A percentile compares a stretch with the other conserved stretches of the same genome.
These are phyloP conservation scores for Hestina assimilis DNA, from an alignment of 1,140 invertebrate genomes.

Conservation along the genomic window DNA sequence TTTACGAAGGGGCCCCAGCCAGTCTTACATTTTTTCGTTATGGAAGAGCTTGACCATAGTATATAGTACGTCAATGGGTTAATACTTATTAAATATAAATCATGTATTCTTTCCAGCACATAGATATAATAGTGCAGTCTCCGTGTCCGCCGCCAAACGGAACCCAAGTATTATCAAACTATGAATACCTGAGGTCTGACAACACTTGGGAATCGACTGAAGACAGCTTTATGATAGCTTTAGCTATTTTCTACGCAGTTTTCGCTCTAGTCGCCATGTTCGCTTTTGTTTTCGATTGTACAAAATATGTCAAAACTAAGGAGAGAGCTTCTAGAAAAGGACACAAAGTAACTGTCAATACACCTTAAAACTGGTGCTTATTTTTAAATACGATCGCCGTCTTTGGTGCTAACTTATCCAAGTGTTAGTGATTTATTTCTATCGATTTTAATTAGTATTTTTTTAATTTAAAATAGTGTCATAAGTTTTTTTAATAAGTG, in stretches of 20 bases:
- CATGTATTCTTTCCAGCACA: conserved; percentile 83
- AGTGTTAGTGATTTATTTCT: conserved; percentile 19
- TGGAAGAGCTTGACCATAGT: no score
- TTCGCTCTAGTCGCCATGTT: conserved; percentile 79
- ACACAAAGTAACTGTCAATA: conserved; percentile 72
- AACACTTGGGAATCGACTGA: conserved; percentile 77
- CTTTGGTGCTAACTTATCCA: conserved; percentile 14
- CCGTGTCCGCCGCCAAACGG: conserved; percentile 88
- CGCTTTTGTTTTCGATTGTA: conserved; percentile 81
- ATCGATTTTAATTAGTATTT: background rate
- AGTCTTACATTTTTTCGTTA: no score
- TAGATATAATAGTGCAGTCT: conserved; percentile 90
- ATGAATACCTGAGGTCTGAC: conserved; percentile 71
- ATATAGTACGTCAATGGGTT: no score
- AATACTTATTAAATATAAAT: no score
- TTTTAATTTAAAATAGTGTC: background rate
- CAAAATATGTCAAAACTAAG: conserved; percentile 67
- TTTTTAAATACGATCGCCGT: background rate
- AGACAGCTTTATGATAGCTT: conserved; percentile 78
- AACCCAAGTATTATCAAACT: conserved; percentile 83
- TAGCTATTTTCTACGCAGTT: conserved; percentile 80
- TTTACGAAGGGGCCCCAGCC: no score
- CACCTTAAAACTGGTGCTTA: conserved; percentile 43
- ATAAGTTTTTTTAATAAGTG: background rate
- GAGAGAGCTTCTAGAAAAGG: conserved; percentile 55